Evolutionary conservation across 2,113 vertebrate genomes (phyloP), one percentile per base, ranked within the genome.

Genomic region (Cichladusa arquata): DNA sequence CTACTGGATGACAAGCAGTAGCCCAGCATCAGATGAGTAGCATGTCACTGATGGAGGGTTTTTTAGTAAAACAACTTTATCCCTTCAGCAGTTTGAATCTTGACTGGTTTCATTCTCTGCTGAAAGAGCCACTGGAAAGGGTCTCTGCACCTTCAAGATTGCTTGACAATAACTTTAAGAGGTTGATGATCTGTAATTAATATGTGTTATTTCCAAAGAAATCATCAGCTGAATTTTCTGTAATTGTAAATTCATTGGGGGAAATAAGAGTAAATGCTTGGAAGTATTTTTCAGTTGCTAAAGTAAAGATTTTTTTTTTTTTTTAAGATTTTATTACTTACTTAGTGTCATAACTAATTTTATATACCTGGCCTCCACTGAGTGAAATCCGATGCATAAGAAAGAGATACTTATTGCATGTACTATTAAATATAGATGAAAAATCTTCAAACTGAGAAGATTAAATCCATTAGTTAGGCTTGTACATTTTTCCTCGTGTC

Each of bases 31-130:
- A 31, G 47, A 56, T 1, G 3, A 66, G 22, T 16, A 62, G 22
- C 9, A 11, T 3, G 3, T 18, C 2, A 9, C 18, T 38, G 18
- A 28, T 4, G 5, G 25, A 77, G 12, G 1, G 3, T 72, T 81
- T 60, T 72, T 70, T 28, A 34, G 11, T 74, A 23, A 45, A 91
- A 58, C 9, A n/a, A 2, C 26, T 61, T 90, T 36, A 44, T 62
- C 8, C 47, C 16, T 88, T 90, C 38, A 67, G 25, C 3, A 5
- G 24, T 62, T n/a, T 57, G 19, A 81, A 50, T 56, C 36, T 79
- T 65, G 25, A 9, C 47, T 80, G 14, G 10, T 65, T 86, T 86
- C 16, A 4, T 25, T 66, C 34, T 38, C 40, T 90, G 14, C 64
- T 91, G 48, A 64, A 86, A 53, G 48, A 91, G 8, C 33, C 22